A percentile compares a stretch with the other conserved stretches of the same genome.
Evolutionary conservation across 2,888 invertebrate species (phyloP).

Genomic region (Odontothrips loti): DNA sequence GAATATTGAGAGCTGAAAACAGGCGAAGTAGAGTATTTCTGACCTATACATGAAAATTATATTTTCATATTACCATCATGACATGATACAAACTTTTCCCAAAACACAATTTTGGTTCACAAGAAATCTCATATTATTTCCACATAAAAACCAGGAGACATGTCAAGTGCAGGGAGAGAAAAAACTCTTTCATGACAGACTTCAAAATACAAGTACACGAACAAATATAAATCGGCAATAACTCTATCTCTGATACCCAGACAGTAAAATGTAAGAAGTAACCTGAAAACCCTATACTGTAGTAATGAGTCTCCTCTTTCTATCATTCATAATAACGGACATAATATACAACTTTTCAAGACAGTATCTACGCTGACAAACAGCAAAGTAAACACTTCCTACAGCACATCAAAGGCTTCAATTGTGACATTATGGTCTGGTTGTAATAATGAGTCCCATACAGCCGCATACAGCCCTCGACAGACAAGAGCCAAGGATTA

Average conservation of each 20-base stretch:
- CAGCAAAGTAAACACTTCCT: slow-evolving; percentile 4
- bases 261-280: neutral
- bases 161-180: neutral
- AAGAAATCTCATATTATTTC: neutral
- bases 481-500: neutral
- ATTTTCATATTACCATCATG: no score
- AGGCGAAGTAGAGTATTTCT: no score
- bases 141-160: neutral
- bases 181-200: neutral
- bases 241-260: neutral
- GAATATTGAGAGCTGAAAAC: no score
- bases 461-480: neutral
- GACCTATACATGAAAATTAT: no score
- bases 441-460: neutral
- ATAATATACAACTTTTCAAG: neutral
- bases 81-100: neutral
- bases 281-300: neutral
- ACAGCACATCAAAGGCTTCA: slow-evolving; percentile 18
- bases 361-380: neutral
- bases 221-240: neutral
- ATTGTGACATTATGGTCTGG: neutral
- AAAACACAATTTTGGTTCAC: neutral
- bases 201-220: neutral
- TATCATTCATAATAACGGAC: neutral
- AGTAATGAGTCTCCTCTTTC: neutral